Conservation (phyloP, 2,113 vertebrate species). For the Nettapus auritus region DNA sequence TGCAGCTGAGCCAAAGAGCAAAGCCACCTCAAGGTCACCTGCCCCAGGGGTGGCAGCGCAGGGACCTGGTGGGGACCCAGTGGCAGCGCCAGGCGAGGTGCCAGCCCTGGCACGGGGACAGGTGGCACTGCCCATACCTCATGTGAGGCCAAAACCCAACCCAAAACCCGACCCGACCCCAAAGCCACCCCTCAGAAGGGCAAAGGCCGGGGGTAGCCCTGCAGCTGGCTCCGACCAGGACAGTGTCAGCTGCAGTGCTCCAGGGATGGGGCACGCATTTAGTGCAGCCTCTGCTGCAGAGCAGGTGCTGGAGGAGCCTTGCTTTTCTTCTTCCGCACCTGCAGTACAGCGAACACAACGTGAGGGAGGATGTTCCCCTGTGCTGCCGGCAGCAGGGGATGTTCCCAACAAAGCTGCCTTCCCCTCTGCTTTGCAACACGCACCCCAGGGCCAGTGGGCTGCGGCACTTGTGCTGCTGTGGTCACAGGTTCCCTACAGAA, state of each 20-base stretch:
- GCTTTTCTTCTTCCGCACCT: background rate
- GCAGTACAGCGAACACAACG: background rate
- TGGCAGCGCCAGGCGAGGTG: background rate
- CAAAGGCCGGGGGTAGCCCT: background rate
- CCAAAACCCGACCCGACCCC: fast-evolving
- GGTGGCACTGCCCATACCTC: fast-evolving
- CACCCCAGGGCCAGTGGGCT: background rate
- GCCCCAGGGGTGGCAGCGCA: background rate
- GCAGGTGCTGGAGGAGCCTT: no score
- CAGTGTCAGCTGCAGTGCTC: fast-evolving
- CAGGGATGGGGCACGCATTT: background rate
- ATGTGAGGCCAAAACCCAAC: fast-evolving
- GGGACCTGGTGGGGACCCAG: fast-evolving
- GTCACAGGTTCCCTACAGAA: background rate
- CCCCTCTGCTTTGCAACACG: background rate
- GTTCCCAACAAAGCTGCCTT: background rate
- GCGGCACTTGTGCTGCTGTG: fast-evolving
- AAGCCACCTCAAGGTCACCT: conserved; percentile 59
- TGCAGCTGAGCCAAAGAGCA: conserved; percentile 56
- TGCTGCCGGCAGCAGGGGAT: fast-evolving
- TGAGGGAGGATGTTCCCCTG: background rate
- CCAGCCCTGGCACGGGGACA: background rate
- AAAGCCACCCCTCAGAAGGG: fast-evolving
- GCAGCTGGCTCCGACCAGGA: fast-evolving
- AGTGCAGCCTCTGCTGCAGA: background rate